Base-by-base conservation (phyloP, 2,888 invertebrate genomes). In the Nymphalis urticae region DNA sequence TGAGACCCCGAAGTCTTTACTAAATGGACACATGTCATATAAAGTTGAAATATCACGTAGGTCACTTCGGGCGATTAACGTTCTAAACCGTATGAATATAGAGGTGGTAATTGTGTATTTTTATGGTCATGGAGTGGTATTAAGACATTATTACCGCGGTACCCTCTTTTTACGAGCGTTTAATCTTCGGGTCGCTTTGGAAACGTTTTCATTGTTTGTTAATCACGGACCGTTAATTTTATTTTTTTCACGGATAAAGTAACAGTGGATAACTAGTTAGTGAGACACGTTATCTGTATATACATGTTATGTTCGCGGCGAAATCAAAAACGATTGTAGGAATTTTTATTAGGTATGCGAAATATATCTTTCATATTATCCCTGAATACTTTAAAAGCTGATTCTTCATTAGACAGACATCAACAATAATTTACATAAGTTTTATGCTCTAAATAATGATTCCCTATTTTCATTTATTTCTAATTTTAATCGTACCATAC, bases 111-210 rank as follows among this genome's bases (percentile, higher is more conserved):
- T 82, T 10, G 74, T 48, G n/a, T 62, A 69, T 71, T 67, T 68
- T 76, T 73, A 75, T 73, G 79, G 76, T 78, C 77, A 80, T 74
- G 76, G 78, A 73, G 75, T 76, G 79, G 84, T 85, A 89, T 90
- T 87, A 88, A 90, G 89, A 90, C 87, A 87, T 89, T 89, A 90
- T 85, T 85, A 85, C 85, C 82, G 79, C 79, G 83, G 85, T 85
- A 84, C 86, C 85, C 88, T 81, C 84, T 81, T 88, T 89, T 90
- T 89, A 90, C 88, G 89, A 89, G 87, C 86, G 88, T 88, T 89
- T 90, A 90, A 90, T 90, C 90, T 89, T 79, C 82, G 82, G 84
- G 85, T 85, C 82, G 83, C 78, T 75, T 80, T 76, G 75, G 60
- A 72, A 60, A 61, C 58, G 83, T 81, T 79, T 81, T 75, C 88